Base-by-base conservation (phyloP, 2,888 invertebrate genomes). In the Epistrophella euchroma region DNA sequence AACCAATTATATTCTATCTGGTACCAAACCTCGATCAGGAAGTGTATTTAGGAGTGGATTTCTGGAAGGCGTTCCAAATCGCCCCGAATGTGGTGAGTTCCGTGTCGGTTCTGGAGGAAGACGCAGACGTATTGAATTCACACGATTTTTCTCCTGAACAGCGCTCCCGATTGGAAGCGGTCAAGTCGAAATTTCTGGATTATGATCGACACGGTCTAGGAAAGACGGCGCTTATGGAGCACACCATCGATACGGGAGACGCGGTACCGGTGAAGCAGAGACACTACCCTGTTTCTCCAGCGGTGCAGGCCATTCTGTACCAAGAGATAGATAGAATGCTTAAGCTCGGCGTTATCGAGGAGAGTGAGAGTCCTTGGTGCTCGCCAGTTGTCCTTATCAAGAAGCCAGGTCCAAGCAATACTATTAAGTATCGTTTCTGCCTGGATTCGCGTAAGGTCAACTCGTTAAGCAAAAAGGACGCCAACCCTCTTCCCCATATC, bases 371-470 rank as follows among this genome's bases (percentile, higher is more conserved):
- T n/a, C n/a, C n/a, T n/a, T n/a, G n/a, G n/a, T n/a, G n/a, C n/a
- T n/a, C n/a, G n/a, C n/a, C n/a, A n/a, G n/a, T n/a, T n/a, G n/a
- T n/a, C n/a, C n/a, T n/a, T n/a, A n/a, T n/a, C n/a, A n/a, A n/a
- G 7, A 90, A 90, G 60, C 81, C 88, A 19, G 88, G 88, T 0
- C 87, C 77, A 4, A 88, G 83, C 32, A n/a, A n/a, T 28, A n/a
- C 55, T 3, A 25, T n/a, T 2, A 55, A 55, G 6, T 55, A 55
- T n/a, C 25, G 55, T n/a, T 55, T 55, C n/a, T 55, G 55, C 55
- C n/a, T 55, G 25, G 55, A 55, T 15, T 43, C 56, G 89, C 47
- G 28, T 13, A 70, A 40, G 32, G 50, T 70, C 22, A 52, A 70
- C n/a, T 3, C 35, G 13, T 4, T 52, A 1, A 76, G 58, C 10